Evolutionary conservation across 92 coral and sea anemone genomes (phyloP).

Genomic region (Siderastrea siderea): DNA sequence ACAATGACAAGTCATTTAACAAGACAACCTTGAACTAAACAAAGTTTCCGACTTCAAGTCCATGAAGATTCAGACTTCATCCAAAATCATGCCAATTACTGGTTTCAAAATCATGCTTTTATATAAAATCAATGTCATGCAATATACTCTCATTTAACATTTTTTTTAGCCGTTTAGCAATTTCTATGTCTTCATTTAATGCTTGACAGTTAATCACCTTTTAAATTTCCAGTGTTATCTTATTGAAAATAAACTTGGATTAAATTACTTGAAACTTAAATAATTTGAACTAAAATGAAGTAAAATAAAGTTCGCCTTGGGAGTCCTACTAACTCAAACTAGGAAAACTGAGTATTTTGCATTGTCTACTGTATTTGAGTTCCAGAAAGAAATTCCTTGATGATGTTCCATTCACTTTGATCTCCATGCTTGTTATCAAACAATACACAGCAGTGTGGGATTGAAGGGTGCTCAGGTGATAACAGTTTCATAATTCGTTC

Average conservation of each 20-base stretch:
- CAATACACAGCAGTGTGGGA: conserved; percentile 81
- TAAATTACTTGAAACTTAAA: no score
- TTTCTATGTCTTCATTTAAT: no score
- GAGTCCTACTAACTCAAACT: not conserved
- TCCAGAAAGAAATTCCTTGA: conserved; percentile 81
- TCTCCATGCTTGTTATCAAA: conserved; percentile 79
- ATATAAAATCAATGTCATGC: not conserved
- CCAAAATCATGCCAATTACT: conserved; percentile 54
- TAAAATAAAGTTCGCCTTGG: no score
- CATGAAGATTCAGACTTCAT: conserved; percentile 9
- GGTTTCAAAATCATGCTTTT: not conserved
- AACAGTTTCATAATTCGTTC: conserved; percentile 85
- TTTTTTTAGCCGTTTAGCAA: not conserved
- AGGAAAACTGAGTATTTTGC: not conserved
- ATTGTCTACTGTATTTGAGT: conserved; percentile 42
- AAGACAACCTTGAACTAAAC: not conserved
- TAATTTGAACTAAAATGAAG: no score
- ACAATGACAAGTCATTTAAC: not conserved
- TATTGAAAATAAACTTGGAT: not conserved
- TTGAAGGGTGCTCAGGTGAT: conserved; percentile 76
- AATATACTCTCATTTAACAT: not conserved
- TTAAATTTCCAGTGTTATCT: not conserved
- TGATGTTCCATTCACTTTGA: conserved; percentile 74
- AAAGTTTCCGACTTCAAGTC: not conserved
- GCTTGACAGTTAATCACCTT: no score